Conservation (phyloP, 92 coral and sea anemone species). For the Parazoanthus atlanticus region DNA sequence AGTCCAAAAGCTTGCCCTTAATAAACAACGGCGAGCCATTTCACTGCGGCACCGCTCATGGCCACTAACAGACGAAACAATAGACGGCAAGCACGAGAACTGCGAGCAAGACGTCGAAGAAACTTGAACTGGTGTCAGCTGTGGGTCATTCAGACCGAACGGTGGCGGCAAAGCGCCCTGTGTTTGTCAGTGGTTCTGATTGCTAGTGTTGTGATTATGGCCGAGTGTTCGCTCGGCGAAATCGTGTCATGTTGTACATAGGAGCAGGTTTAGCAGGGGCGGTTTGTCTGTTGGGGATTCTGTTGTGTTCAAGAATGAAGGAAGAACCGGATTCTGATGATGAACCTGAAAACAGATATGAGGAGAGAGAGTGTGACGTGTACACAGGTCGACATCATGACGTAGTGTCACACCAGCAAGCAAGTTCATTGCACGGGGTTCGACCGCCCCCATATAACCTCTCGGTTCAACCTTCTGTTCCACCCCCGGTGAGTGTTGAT, state of each 20-base stretch:
- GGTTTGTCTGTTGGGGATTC: background rate
- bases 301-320: constrained; percentile 1
- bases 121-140: background rate
- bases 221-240: background rate
- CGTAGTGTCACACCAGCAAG: background rate
- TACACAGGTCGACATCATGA: too few relatives aligned
- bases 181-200: background rate
- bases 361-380: background rate
- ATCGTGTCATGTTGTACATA: background rate
- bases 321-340: background rate
- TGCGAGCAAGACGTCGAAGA: background rate
- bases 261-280: background rate
- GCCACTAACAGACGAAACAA: background rate
- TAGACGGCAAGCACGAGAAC: background rate
- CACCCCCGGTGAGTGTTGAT: background rate
- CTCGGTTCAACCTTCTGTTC: background rate
- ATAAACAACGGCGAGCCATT: too few relatives aligned
- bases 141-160: background rate
- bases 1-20: too few relatives aligned
- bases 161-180: constrained; percentile 3
- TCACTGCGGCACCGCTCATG: background rate
- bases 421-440: background rate
- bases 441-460: constrained; percentile 1
- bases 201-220: background rate
- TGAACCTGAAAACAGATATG: background rate